phyloP scores from a whole-genome alignment of 2,113 vertebrate genomes.

The Chaetorhynchus papuensis region DNA sequence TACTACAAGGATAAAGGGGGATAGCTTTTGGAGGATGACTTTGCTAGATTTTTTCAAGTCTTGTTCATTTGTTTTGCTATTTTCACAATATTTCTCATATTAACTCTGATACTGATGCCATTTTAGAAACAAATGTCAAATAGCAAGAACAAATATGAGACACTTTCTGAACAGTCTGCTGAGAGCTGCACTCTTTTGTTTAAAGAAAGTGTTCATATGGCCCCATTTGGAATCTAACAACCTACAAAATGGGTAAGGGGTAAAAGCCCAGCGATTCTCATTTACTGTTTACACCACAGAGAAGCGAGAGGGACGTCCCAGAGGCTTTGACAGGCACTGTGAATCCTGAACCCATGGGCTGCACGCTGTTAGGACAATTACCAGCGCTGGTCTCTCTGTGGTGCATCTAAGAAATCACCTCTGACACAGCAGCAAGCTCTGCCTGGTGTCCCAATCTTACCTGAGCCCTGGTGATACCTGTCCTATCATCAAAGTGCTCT shows the following conservation, averaged over 20 bases:
- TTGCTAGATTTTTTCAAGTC: not conserved
- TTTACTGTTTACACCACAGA: not conserved
- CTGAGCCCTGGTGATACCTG: not conserved
- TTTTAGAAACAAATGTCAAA: not conserved
- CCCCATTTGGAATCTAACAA: not conserved
- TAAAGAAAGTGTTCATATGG: not conserved
- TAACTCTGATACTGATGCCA: not conserved
- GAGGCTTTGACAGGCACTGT: not conserved
- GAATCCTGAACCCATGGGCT: not conserved
- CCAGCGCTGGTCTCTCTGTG: not conserved
- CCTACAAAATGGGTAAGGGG: not conserved
- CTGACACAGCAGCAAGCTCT: not conserved
- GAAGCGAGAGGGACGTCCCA: not conserved
- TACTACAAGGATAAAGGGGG: not conserved
- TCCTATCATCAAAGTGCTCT: not conserved
- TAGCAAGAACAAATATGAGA: not conserved
- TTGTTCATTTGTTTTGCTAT: not conserved
- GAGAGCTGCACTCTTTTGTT: not conserved
- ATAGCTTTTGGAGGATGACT: not conserved
- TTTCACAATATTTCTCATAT: not conserved
- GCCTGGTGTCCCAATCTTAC: not conserved
- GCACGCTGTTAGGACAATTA: not conserved
- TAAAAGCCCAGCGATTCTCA: not conserved
- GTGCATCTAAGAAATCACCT: not conserved
- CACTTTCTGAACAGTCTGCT: not conserved